phyloP scores from a whole-genome alignment of 1,140 invertebrate genomes.

The Rhynchophorus ferrugineus region DNA sequence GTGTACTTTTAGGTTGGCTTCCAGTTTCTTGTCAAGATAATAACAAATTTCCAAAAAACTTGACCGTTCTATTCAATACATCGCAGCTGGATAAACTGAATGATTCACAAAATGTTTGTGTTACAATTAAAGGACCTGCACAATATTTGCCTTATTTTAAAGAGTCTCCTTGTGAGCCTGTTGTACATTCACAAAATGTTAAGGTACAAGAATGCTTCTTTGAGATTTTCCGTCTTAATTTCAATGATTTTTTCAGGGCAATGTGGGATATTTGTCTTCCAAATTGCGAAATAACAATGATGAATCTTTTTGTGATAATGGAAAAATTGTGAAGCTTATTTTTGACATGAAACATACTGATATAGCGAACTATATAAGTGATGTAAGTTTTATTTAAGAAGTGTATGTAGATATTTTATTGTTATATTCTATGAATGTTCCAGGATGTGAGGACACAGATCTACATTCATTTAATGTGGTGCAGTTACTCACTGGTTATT shows the following conservation, averaged over 20 bases:
- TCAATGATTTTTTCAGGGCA: constrained; percentile 3
- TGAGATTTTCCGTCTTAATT: too few species aligned
- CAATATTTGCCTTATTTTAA: constrained; percentile 11
- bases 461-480: constrained; percentile 18
- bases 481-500: constrained; percentile 13
- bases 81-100: background rate
- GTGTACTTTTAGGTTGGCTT: constrained; percentile 13
- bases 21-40: constrained; percentile 7
- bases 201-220: too few species aligned
- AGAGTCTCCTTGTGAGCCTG: constrained; percentile 6
- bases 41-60: constrained; percentile 3
- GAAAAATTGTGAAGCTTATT: background rate
- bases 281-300: constrained; percentile 2
- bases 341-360: constrained; percentile 3
- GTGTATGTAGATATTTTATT: background rate
- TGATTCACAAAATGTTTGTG: constrained; percentile 10
- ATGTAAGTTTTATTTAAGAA: constrained; percentile 9
- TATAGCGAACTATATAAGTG: constrained; percentile 12
- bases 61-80: constrained; percentile 11
- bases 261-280: constrained; percentile 11
- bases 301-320: constrained; percentile 9
- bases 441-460: constrained; percentile 14
- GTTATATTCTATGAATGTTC: constrained; percentile 2
- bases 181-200: background rate
- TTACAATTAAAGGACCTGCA: constrained; percentile 12